Evolutionary conservation across 2,113 vertebrate species (phyloP).

Genomic region (Tretioscincus oriximinensis): DNA sequence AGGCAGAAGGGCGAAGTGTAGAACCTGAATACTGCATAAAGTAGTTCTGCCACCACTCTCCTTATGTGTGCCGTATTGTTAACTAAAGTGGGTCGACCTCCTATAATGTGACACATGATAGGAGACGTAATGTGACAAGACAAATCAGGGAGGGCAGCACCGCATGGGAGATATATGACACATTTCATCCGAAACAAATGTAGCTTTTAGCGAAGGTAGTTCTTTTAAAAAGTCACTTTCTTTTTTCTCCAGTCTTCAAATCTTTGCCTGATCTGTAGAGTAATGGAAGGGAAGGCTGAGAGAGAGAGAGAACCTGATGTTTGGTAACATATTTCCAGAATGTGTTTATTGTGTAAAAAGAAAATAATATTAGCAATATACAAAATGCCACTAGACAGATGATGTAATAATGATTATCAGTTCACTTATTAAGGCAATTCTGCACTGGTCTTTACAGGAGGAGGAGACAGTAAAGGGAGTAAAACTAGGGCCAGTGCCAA

Average conservation of each 20-base stretch:
- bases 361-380: not conserved
- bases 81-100: constrained; percentile 56
- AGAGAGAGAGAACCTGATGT: not conserved
- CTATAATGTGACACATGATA: constrained; percentile 58
- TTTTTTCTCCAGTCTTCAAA: constrained; percentile 29
- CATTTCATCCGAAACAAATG: constrained; percentile 55
- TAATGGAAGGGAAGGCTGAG: not conserved
- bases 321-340: not conserved
- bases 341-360: not conserved
- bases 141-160: constrained; percentile 41
- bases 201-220: constrained; percentile 51
- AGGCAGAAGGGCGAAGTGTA: constrained; percentile 12
- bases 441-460: too few species aligned
- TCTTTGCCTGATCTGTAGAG: constrained; percentile 8
- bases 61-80: constrained; percentile 47
- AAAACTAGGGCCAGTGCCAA: too few species aligned
- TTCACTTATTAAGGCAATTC: not conserved
- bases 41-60: constrained; percentile 15
- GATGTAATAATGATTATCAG: not conserved
- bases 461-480: too few species aligned
- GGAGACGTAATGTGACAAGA: constrained; percentile 60
- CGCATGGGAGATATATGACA: constrained; percentile 43
- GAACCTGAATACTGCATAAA: constrained; percentile 10
- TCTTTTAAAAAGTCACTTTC: constrained; percentile 48
- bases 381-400: not conserved